Percentiles rank a stretch among this genome's conserved stretches.
phyloP scores from a whole-genome alignment of 2,888 invertebrate species.

The Drosophila aldrichi region DNA sequence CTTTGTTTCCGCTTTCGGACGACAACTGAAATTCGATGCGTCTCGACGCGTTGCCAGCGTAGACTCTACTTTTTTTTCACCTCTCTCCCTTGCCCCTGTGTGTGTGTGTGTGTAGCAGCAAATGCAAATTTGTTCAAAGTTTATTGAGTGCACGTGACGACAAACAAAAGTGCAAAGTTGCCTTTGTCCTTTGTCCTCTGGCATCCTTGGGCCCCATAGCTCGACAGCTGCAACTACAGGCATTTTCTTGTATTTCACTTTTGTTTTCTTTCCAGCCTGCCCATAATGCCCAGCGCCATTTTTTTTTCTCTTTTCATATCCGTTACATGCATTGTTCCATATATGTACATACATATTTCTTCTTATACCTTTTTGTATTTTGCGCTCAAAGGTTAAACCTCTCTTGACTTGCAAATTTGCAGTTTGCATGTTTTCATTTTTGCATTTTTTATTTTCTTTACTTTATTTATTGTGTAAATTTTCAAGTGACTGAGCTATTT shows the following conservation, averaged over 20 bases:
- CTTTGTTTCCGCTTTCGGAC: conserved; percentile 69
- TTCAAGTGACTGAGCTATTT: conserved; percentile 3
- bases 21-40: conserved; percentile 72
- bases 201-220: conserved; percentile 22
- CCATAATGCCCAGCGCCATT: conserved; percentile 22
- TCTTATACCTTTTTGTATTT: background rate
- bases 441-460: background rate
- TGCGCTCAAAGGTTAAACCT: conserved; percentile 27
- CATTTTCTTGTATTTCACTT: conserved; percentile 36
- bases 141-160: conserved; percentile 81
- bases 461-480: background rate
- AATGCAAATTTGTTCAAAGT: conserved; percentile 82
- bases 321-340: conserved; percentile 17
- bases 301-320: conserved; percentile 6
- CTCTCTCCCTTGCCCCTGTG: conserved; percentile 9
- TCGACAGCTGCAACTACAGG: conserved; percentile 1
- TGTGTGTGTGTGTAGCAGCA: conserved; percentile 43
- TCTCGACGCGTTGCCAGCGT: conserved; percentile 14
- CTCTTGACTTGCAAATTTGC: conserved; percentile 51
- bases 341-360: too few relatives aligned
- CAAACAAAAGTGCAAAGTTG: conserved; percentile 78
- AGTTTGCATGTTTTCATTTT: conserved; percentile 35
- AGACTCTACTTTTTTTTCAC: conserved; percentile 5
- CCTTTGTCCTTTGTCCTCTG: conserved; percentile 37
- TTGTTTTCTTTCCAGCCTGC: conserved; percentile 21